Evolutionary conservation across 2,888 invertebrate genomes (phyloP), one percentile per base, ranked within the genome.

Genomic region (Scaptomyza flava): DNA sequence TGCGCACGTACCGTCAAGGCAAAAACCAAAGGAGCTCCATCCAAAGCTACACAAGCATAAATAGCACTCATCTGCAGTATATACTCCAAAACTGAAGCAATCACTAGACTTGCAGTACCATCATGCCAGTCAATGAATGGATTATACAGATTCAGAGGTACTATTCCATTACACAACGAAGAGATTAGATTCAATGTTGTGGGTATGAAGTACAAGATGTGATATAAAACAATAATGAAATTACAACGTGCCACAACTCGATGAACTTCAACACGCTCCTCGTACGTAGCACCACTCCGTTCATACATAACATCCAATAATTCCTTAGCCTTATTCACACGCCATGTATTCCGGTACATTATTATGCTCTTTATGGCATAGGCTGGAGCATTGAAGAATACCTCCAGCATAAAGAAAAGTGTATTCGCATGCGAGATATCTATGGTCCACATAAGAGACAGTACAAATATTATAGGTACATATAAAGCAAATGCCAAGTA

Each of bases 81-180:
- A 4, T 38, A 66, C 14, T 72, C 72, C n/a, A 58, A 17, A 9
- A 53, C 1, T 1, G 57, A 54, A 7, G 53, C 46, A 3, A 67
- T 54, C 61, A 45, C 47, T n/a, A 72, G 33, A 4, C 51, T 54
- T 0, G 5, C n/a, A 1, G 48, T 34, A 17, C 67, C 43, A 5
- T 67, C 30, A 1, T 33, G 48, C 72, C 67, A 72, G 23, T 72
- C 68, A 9, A 67, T 12, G 9, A 58, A 52, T 2, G 72, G 72
- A 34, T 72, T 67, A 3, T 67, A 72, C 0, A 72, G 23, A 11
- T 61, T 72, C 17, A 57, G 50, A 1, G 72, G 72, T 1, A 51
- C 45, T 17, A 34, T 52, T 3, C 50, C 72, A 1, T 30, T 46
- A 7, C 41, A 54, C 6, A 58, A 17, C 11, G 71, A 45, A 23